Evolutionary conservation across 1,140 invertebrate species (phyloP).

Genomic region (Dryas iulia): DNA sequence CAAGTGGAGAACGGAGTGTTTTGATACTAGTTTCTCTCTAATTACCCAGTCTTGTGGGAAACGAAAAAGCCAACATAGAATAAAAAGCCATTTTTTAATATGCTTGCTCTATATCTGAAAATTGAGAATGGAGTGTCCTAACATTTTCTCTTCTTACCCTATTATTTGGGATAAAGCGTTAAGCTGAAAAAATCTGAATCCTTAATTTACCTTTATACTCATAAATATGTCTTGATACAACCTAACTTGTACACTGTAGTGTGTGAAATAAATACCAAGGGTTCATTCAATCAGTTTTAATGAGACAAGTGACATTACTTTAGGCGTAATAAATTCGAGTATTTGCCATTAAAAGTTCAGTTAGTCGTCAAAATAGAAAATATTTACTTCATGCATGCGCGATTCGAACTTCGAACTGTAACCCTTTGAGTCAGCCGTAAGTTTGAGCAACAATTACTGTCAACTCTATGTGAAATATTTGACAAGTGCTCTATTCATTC

Average conservation of each 20-base stretch:
- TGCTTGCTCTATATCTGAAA: no score
- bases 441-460: slow-evolving; percentile 23
- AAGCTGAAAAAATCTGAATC: no score
- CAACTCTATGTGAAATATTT: slow-evolving; percentile 10
- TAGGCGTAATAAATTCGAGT: neutral
- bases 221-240: no score
- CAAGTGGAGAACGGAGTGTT: no score
- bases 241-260: neutral
- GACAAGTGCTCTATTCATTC: slow-evolving; percentile 1
- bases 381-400: slow-evolving; percentile 37
- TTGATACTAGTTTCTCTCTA: no score
- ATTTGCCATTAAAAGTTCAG: slow-evolving; percentile 11
- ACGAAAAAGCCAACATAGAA: no score
- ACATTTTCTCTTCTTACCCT: no score
- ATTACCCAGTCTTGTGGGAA: no score
- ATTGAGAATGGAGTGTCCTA: no score
- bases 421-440: slow-evolving; percentile 25
- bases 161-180: no score
- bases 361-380: slow-evolving; percentile 25
- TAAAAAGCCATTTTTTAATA: no score
- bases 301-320: neutral
- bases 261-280: neutral
- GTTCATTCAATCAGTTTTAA: neutral
- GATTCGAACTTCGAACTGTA: slow-evolving; percentile 45
- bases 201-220: no score